Base-by-base conservation (phyloP, 2,888 invertebrate genomes). In the Globia sparganii region DNA sequence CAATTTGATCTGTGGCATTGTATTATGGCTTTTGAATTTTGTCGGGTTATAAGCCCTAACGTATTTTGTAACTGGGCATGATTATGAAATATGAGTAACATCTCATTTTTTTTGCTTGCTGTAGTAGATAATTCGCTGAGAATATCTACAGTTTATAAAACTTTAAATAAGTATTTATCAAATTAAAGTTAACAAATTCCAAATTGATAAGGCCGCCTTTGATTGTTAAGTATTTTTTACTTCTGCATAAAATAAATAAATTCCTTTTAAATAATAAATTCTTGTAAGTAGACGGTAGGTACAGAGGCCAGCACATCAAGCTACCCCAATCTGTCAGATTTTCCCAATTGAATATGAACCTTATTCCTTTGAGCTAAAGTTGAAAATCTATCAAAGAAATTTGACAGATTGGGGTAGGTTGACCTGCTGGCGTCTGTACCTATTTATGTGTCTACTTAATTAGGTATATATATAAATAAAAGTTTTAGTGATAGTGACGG, bases 11-110 rank as follows among this genome's bases (percentile, higher is more conserved):
- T 49, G 11, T 5, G 46, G 34, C 46, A 59, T 68, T 28, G 61
- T 61, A 43, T 15, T 46, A 59, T 8, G 43, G 37, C 77, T 75
- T 80, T 80, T 77, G 4, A 64, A 80, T 86, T 77, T 11, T 1
- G 61, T 46, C 31, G 77, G 37, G 13, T 72, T 74, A 56, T 56
- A 43, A 43, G 43, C 43, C 43, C 13, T 43, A 43, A 43, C 13
- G 13, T 43, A 13, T 68, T 80, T 65, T 46, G 4, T 79, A 81
- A 25, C 2, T 34, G 25, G 11, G 21, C 31, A 5, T 68, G 43
- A 2, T 77, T 83, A 56, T 65, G 59, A 46, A 77, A 80, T 69
- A 64, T 8, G 8, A n/a, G 25, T 46, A 61, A 53, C 58, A 31
- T 28, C 5, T 13, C 46, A 37, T 2, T 15, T 46, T 40, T 15